These are phyloP conservation scores for Biston betularia DNA, from an alignment of 2,888 invertebrate genomes.

Conservation along the genomic window DNA sequence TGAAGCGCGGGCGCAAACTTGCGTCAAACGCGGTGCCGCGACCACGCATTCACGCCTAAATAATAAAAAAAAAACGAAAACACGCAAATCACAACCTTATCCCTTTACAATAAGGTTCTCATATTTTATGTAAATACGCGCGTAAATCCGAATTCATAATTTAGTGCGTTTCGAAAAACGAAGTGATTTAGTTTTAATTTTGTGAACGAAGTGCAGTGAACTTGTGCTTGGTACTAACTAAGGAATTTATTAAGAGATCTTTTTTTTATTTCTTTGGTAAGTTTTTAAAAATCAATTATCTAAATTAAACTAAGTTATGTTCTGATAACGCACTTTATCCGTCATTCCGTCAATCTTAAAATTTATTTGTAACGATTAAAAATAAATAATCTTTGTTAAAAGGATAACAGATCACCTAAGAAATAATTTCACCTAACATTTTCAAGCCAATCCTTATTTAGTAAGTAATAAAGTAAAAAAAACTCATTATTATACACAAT, in stretches of 20 bases:
- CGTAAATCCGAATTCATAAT: conserved; percentile 12
- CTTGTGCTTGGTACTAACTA: conserved; percentile 40
- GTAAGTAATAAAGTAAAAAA: too few relatives aligned
- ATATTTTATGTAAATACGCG: conserved; percentile 5
- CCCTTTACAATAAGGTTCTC: background rate
- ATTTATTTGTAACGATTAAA: too few relatives aligned
- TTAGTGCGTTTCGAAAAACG: conserved; percentile 17
- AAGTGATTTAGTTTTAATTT: conserved; percentile 31
- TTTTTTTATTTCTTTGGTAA: conserved; percentile 22
- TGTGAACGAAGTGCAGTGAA: conserved; percentile 48
- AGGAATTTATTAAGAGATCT: conserved; percentile 19
- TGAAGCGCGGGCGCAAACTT: conserved; percentile 71
- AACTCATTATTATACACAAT: too few relatives aligned
- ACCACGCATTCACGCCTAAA: conserved; percentile 65
- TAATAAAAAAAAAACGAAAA: conserved; percentile 33
- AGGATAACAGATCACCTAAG: too few relatives aligned
- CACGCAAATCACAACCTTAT: conserved; percentile 55
- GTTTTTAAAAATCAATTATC: background rate
- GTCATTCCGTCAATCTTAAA: too few relatives aligned
- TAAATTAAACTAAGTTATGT: too few relatives aligned
- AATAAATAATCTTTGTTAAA: too few relatives aligned
- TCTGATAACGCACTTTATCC: too few relatives aligned
- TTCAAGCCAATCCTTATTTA: too few relatives aligned
- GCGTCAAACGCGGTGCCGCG: conserved; percentile 67
- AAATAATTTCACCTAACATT: too few relatives aligned